Conservation (phyloP, 2,888 invertebrate species). For the Aphidoletes aphidimyza region DNA sequence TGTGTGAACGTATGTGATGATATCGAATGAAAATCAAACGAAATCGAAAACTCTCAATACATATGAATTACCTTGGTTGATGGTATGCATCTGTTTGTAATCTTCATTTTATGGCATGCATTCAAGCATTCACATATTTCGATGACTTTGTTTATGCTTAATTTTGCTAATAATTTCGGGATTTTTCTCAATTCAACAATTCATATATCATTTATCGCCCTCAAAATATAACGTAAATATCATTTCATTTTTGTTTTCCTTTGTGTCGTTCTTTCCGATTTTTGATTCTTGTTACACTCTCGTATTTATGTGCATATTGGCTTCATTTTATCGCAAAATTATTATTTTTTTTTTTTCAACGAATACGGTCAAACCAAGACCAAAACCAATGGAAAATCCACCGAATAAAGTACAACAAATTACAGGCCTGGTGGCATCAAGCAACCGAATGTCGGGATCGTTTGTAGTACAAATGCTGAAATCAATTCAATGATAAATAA, state of each 20-base stretch:
- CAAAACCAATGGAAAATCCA: not conserved
- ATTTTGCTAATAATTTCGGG: constrained; percentile 24
- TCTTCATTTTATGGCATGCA: too few species aligned
- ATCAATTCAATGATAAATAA: constrained; percentile 51
- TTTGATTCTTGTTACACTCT: not conserved
- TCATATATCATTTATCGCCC: not conserved
- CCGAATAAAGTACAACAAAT: constrained; percentile 40
- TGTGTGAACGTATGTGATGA: too few species aligned
- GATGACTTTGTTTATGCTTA: not conserved
- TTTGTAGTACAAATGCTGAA: constrained; percentile 49
- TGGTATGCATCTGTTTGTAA: not conserved
- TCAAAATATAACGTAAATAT: not conserved
- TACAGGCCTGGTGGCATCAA: constrained; percentile 35
- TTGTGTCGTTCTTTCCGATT: not conserved
- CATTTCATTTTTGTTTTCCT: not conserved
- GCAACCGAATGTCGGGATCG: constrained; percentile 28
- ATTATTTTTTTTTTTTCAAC: too few species aligned
- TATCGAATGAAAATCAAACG: not conserved
- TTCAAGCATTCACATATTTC: not conserved
- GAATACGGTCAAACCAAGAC: too few species aligned
- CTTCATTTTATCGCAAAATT: too few species aligned
- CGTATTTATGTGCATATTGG: too few species aligned
- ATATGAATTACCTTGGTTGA: too few species aligned
- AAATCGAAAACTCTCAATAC: not conserved
- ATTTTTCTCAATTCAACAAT: not conserved